Conservation (phyloP, 92 coral and sea anemone genomes). For the Desmophyllum pertusum region DNA sequence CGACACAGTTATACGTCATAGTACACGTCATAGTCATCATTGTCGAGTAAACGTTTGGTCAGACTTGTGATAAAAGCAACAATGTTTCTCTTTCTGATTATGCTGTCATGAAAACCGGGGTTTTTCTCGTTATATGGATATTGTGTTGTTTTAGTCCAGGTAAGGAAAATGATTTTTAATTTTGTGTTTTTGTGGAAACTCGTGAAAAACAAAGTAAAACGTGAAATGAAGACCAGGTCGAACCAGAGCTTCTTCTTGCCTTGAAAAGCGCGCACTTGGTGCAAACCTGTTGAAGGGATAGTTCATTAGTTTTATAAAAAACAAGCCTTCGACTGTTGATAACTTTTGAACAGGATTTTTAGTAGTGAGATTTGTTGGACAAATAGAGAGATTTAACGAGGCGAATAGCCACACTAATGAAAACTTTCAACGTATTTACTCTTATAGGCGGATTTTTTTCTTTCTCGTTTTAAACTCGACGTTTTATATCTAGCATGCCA, state of each 20-base stretch:
- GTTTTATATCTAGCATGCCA: no score
- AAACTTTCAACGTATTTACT: no score
- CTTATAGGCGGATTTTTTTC: no score
- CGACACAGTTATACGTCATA: neutral
- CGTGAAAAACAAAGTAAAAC: neutral
- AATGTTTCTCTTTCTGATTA: neutral
- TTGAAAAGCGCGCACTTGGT: neutral
- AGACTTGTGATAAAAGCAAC: neutral
- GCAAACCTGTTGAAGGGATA: neutral
- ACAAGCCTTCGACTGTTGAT: no score
- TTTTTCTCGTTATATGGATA: constrained; percentile 15
- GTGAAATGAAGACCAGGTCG: neutral
- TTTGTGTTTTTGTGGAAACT: neutral
- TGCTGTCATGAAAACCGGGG: constrained; percentile 22
- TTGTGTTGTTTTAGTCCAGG: constrained; percentile 26
- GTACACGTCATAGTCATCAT: constrained; percentile 7
- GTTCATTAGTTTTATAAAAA: no score
- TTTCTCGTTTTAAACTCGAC: no score
- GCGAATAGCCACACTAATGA: no score
- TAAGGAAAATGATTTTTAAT: neutral
- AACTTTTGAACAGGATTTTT: no score
- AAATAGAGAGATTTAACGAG: no score
- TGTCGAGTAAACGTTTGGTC: neutral
- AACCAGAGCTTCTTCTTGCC: neutral
- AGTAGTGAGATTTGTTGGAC: no score